Evolutionary conservation across 2,888 invertebrate genomes (phyloP).

Genomic region (Caenorhabditis macrosperma): DNA sequence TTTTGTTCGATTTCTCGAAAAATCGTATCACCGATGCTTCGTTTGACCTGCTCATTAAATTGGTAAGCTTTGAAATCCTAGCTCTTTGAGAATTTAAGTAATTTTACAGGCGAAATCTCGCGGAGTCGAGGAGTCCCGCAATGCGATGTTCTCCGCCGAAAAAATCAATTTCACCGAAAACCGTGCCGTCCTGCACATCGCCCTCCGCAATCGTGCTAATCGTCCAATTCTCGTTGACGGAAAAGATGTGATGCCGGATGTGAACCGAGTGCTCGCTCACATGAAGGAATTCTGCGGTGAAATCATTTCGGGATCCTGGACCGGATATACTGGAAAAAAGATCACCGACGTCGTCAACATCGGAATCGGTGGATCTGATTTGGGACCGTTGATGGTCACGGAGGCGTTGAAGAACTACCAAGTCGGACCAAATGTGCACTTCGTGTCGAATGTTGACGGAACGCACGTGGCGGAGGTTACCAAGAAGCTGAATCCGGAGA

Average conservation of each 20-base stretch:
- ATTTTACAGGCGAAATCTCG: slow-evolving; percentile 85
- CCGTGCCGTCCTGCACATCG: slow-evolving; percentile 94
- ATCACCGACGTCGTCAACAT: slow-evolving; percentile 99
- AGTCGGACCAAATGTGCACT: slow-evolving; percentile 89
- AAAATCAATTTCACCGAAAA: slow-evolving; percentile 98
- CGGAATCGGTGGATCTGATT: slow-evolving; percentile 98
- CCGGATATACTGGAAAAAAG: slow-evolving; percentile 90
- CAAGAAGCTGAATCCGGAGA: slow-evolving; percentile 92
- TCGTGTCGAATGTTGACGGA: slow-evolving; percentile 99
- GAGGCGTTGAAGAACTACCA: slow-evolving; percentile 95
- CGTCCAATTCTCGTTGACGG: slow-evolving; percentile 89
- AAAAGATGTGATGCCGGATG: slow-evolving; percentile 93
- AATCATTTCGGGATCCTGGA: slow-evolving; percentile 84
- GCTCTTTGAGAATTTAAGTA: not conserved
- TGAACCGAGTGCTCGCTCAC: slow-evolving; percentile 91
- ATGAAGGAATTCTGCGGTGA: slow-evolving; percentile 92
- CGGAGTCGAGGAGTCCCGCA: slow-evolving; percentile 89
- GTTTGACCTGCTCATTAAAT: slow-evolving; percentile 86
- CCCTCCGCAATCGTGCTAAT: slow-evolving; percentile 90
- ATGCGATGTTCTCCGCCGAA: slow-evolving; percentile 93
- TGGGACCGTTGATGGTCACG: slow-evolving; percentile 87
- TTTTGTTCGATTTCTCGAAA: slow-evolving; percentile 96
- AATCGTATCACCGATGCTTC: slow-evolving; percentile 90
- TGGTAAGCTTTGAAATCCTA: slow-evolving; percentile 85
- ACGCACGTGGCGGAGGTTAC: slow-evolving; percentile 96